Base-by-base conservation (phyloP, 2,888 invertebrate species). In the Agriopis aurantiaria region DNA sequence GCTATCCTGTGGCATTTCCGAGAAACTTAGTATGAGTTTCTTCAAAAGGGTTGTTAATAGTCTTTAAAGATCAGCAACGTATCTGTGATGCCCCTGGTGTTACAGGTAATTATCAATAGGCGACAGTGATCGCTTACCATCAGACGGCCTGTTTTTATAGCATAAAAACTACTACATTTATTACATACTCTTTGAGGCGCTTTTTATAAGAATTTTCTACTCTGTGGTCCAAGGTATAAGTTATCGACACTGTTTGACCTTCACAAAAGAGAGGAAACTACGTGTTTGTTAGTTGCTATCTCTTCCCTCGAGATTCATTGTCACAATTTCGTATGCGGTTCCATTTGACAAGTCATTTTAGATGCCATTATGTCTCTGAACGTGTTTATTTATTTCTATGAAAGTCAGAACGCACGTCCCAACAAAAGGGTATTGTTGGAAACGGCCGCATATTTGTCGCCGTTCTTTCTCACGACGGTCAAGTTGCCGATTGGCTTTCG, bases 361-460 rank as follows among this genome's bases (percentile, higher is more conserved):
- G 85, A 85, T 82, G 76, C 78, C 77, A 82, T 79, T 82, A 80
- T 79, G 82, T 75, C 74, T 64, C 58, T 68, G 70, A 66, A 75
- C 72, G 69, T 70, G 70, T 75, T 81, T 81, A 71, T 78, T 78
- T 71, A 11, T 51, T 65, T 48, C 45, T 43, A 43, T 66, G 49
- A 65, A 68, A 72, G 68, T 75, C 76, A 73, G 78, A 80, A 82
- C 77, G 82, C 82, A 80, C 81, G 78, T 71, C 73, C 78, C 74
- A 85, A 90, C 87, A 89, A 89, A 86, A 85, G 87, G 78, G 83
- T 83, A 90, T 91, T 91, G 91, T 91, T 85, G 87, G 88, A 89
- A 90, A 89, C 89, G 88, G 90, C 90, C 85, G 88, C 91, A 91
- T 91, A 86, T 85, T 88, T 89, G 87, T 81, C 78, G 83, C 71